Evolutionary conservation across 2,888 invertebrate genomes (phyloP).

Genomic region (Lamellibrachia columna): DNA sequence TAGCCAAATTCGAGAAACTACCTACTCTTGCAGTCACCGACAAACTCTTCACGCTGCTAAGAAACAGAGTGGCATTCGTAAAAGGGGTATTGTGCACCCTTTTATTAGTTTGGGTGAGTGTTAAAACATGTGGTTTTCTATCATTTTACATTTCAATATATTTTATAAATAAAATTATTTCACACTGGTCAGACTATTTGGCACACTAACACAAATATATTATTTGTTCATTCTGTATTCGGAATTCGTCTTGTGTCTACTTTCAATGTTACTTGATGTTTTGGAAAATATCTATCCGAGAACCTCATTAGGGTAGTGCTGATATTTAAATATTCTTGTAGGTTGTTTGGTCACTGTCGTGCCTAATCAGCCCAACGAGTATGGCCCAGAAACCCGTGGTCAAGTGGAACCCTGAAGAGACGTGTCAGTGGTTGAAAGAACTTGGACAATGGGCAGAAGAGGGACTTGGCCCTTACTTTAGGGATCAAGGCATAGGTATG

Average conservation of each 20-base stretch:
- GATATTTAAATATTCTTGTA: not conserved
- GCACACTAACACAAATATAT: no score
- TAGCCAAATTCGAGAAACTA: not conserved
- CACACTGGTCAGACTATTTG: no score
- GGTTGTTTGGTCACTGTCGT: constrained; percentile 17
- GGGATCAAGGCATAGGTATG: not conserved
- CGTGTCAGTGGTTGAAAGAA: constrained; percentile 16
- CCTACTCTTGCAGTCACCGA: not conserved
- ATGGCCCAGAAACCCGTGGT: not conserved
- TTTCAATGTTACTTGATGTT: no score
- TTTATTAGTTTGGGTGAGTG: no score
- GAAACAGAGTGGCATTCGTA: no score
- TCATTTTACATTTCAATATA: not conserved
- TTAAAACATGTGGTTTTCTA: no score
- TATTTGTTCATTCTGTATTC: no score
- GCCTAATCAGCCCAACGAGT: not conserved
- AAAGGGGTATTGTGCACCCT: no score
- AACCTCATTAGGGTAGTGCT: no score
- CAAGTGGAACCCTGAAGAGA: constrained; percentile 20
- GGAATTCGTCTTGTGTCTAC: no score
- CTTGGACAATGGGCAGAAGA: constrained; percentile 19
- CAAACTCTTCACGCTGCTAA: no score
- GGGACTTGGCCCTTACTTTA: constrained; percentile 18
- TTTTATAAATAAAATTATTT: not conserved
- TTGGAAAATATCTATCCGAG: no score